These are phyloP conservation scores for Propsilocerus akamusi DNA, from an alignment of 1,140 invertebrate species.

Conservation along the genomic window DNA sequence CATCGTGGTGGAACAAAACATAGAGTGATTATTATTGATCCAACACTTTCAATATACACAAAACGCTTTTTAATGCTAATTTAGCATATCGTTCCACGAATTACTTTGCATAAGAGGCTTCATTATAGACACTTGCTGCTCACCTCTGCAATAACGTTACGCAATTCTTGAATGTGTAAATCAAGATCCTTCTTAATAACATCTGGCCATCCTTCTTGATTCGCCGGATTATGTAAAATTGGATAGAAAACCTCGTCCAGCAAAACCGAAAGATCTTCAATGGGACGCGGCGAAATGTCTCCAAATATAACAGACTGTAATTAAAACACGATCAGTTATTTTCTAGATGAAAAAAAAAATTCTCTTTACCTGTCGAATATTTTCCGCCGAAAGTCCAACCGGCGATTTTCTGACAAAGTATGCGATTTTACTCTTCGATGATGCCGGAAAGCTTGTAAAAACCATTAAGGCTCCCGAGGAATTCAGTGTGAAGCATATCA, in stretches of 20 bases:
- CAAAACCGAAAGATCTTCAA: conserved; percentile 54
- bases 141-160: conserved; percentile 48
- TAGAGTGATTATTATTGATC: conserved; percentile 3
- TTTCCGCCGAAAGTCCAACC: conserved; percentile 32
- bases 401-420: conserved; percentile 44
- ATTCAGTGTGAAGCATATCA: conserved; percentile 33
- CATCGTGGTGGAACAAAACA: background rate
- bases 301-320: conserved; percentile 36
- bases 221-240: conserved; percentile 37
- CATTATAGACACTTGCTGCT: conserved; percentile 1
- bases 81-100: background rate
- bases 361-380: conserved; percentile 31
- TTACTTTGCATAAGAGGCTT: background rate
- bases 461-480: conserved; percentile 25
- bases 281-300: conserved; percentile 49
- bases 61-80: background rate
- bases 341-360: background rate
- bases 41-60: conserved; percentile 2
- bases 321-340: background rate
- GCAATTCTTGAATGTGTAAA: conserved; percentile 46
- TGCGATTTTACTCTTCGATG: conserved; percentile 32
- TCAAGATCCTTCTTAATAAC: conserved; percentile 50
- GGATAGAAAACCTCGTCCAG: conserved; percentile 58
- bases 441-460: conserved; percentile 15
- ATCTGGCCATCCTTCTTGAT: conserved; percentile 45